phyloP scores from a whole-genome alignment of 2,888 invertebrate species.

The Petrophora chlorosata region DNA sequence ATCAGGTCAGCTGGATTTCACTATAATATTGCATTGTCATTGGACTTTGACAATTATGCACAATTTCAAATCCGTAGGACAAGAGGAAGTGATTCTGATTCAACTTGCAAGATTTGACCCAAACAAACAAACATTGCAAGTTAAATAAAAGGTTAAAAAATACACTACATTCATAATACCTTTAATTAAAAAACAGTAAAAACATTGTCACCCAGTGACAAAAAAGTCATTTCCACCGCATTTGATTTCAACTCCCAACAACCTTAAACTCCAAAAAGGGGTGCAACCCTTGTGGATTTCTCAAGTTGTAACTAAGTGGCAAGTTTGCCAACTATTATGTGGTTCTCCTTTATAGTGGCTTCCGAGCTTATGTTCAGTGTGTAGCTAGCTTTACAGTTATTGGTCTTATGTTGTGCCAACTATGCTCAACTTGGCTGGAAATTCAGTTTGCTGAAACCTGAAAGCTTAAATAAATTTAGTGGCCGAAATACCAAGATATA shows the following conservation, averaged over 20 bases:
- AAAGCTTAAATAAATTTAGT: background rate
- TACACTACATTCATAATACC: too few species aligned
- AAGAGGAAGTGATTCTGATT: too few species aligned
- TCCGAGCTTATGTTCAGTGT: constrained; percentile 30
- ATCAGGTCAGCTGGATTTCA: too few species aligned
- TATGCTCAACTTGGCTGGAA: constrained; percentile 13
- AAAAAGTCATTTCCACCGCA: constrained; percentile 28
- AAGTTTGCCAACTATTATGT: constrained; percentile 44
- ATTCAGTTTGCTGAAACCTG: background rate
- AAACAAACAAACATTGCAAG: too few species aligned
- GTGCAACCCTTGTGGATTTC: constrained; percentile 46
- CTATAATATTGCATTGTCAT: too few species aligned
- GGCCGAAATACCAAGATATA: background rate
- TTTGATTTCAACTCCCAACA: constrained; percentile 36
- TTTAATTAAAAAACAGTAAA: too few species aligned
- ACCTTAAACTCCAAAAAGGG: constrained; percentile 33
- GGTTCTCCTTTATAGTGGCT: constrained; percentile 40
- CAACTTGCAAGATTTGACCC: too few species aligned
- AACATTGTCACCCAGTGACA: too few species aligned
- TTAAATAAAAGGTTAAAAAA: too few species aligned
- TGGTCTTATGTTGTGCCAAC: constrained; percentile 16
- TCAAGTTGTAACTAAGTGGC: constrained; percentile 44
- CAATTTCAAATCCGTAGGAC: too few species aligned
- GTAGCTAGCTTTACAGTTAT: constrained; percentile 18
- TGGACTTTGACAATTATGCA: too few species aligned